phyloP scores from a whole-genome alignment of 2,797 vertebrate genomes.

The Sebastes jordani region DNA sequence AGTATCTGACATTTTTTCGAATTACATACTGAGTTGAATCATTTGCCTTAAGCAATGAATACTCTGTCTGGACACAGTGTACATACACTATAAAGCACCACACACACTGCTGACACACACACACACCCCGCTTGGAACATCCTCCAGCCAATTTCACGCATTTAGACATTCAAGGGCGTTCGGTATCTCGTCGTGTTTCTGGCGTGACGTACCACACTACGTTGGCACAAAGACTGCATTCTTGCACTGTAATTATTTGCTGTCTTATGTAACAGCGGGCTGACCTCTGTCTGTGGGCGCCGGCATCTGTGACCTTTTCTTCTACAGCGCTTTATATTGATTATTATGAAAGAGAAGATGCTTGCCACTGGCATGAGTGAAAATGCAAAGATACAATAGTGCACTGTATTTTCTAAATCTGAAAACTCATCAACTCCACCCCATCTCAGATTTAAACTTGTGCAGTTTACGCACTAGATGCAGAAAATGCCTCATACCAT shows the following conservation, averaged over 20 bases:
- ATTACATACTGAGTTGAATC: conserved; percentile 17
- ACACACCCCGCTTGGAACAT: conserved; percentile 31
- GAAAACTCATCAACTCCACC: not conserved
- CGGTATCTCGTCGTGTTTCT: conserved; percentile 26
- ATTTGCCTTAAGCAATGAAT: not conserved
- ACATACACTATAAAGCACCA: not conserved
- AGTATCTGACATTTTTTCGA: conserved; percentile 13
- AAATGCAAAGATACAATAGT: conserved; percentile 53
- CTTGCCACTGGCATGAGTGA: conserved; percentile 38
- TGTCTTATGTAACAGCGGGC: conserved; percentile 61
- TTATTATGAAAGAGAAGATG: conserved; percentile 52
- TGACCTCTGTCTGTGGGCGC: conserved; percentile 57
- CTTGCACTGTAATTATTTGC: conserved; percentile 46
- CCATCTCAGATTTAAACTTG: not conserved
- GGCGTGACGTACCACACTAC: conserved; percentile 36
- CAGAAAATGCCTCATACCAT: not conserved
- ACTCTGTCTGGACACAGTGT: not conserved
- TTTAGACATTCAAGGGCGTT: not conserved
- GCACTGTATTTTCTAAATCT: conserved; percentile 34
- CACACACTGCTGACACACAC: conserved; percentile 25
- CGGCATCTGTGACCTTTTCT: conserved; percentile 60
- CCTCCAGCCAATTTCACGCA: conserved; percentile 52
- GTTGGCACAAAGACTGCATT: conserved; percentile 70
- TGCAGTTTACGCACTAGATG: not conserved
- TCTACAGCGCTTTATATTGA: conserved; percentile 49